phyloP scores from a whole-genome alignment of 35 echinoderm and acorn worm genomes.

The Apostichopus japonicus region DNA sequence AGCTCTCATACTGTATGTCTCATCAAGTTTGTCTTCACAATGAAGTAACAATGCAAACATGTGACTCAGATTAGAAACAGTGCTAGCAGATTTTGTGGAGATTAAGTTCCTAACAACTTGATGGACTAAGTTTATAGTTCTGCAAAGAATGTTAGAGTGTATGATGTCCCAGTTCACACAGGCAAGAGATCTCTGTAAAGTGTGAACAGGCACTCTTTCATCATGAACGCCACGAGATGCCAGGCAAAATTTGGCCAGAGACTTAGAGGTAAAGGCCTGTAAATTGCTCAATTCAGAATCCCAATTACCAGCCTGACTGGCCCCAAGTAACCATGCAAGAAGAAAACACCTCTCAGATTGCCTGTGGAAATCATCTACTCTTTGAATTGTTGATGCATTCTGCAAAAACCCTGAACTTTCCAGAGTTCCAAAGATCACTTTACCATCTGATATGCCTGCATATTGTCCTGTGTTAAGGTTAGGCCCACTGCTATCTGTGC shows the following conservation, averaged over 20 bases:
- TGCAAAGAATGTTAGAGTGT: background rate
- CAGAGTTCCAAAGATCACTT: conserved; percentile 71
- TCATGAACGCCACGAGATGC: background rate
- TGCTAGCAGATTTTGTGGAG: conserved; percentile 14
- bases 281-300: conserved; percentile 56
- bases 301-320: conserved; percentile 67
- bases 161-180: conserved; percentile 14
- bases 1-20: conserved; percentile 10
- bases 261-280: conserved; percentile 57
- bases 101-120: background rate
- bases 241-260: conserved; percentile 56
- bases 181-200: conserved; percentile 31
- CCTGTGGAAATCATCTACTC: background rate
- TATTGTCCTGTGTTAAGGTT: conserved; percentile 51
- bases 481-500: conserved; percentile 56
- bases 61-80: conserved; percentile 26
- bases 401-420: background rate
- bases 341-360: conserved; percentile 73
- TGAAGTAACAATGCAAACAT: conserved; percentile 28
- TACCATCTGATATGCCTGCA: conserved; percentile 70
- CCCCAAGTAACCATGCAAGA: conserved; percentile 68
- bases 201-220: background rate
- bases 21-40: conserved; percentile 8
- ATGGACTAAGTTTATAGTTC: conserved; percentile 24
- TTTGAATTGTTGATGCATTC: background rate